A percentile compares a stretch with the other conserved stretches of the same genome.
Conservation (phyloP, 2,797 vertebrate genomes). For the Prionace glauca region DNA sequence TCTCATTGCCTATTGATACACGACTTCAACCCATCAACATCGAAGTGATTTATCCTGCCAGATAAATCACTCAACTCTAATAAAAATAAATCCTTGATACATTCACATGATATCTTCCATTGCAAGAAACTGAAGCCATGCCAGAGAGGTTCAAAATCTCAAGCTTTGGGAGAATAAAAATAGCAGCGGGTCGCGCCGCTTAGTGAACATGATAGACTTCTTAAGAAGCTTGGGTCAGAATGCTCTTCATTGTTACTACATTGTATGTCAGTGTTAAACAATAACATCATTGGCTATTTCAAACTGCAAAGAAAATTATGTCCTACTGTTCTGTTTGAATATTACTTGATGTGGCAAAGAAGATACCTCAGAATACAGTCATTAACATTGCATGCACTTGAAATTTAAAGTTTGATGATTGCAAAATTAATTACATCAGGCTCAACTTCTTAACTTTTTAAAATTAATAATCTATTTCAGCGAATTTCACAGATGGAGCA, state of each 20-base stretch:
- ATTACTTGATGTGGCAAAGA: neutral
- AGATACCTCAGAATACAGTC: neutral
- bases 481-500: neutral
- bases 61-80: conserved; percentile 7
- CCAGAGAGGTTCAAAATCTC: conserved; percentile 13
- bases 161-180: neutral
- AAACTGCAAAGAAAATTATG: neutral
- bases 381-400: neutral
- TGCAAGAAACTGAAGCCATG: conserved; percentile 22
- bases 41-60: neutral
- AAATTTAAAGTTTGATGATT: conserved; percentile 4
- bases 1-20: conserved; percentile 23
- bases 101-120: neutral
- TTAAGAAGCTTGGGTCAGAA: neutral
- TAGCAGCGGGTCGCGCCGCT: neutral
- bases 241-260: neutral
- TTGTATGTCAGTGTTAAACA: neutral
- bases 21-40: neutral
- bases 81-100: conserved; percentile 1
- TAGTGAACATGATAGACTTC: neutral
- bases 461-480: neutral
- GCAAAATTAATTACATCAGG: neutral
- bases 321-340: neutral
- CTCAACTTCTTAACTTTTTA: neutral
- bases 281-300: neutral